These are phyloP conservation scores for Salarias fasciatus DNA, from an alignment of 2,797 vertebrate genomes.

Conservation along the genomic window DNA sequence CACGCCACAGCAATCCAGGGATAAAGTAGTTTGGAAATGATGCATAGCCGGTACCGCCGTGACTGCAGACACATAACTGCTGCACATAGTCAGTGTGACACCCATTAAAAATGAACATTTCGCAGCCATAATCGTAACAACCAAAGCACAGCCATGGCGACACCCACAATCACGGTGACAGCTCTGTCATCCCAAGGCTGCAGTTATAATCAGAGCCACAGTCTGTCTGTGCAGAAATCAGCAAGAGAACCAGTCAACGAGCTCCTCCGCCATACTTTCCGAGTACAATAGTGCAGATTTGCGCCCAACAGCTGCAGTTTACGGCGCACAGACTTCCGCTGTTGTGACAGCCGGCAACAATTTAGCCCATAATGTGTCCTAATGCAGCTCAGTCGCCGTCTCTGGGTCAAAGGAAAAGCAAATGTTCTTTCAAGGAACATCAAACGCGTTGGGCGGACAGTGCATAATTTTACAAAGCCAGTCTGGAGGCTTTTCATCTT, in stretches of 20 bases:
- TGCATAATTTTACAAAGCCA: no score
- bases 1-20: not conserved
- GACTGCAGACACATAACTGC: not conserved
- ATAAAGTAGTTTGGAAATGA: not conserved
- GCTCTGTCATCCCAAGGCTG: constrained; percentile 2
- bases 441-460: not conserved
- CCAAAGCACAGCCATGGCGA: not conserved
- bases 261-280: not conserved
- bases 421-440: not conserved
- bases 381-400: not conserved
- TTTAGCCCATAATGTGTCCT: no score
- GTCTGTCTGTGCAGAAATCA: not conserved
- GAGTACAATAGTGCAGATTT: not conserved
- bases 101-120: constrained; percentile 1
- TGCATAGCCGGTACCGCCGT: not conserved
- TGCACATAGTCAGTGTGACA: not conserved
- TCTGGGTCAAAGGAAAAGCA: not conserved
- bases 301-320: not conserved
- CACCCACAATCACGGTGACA: not conserved
- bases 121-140: constrained; percentile 1
- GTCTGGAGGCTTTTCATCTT: no score
- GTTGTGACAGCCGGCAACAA: not conserved
- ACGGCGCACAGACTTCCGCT: not conserved
- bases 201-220: not conserved
- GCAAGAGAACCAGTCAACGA: not conserved